A percentile compares a stretch with the other conserved stretches of the same genome.
Evolutionary conservation across 2,888 invertebrate genomes (phyloP).

Genomic region (Athalia rosae): DNA sequence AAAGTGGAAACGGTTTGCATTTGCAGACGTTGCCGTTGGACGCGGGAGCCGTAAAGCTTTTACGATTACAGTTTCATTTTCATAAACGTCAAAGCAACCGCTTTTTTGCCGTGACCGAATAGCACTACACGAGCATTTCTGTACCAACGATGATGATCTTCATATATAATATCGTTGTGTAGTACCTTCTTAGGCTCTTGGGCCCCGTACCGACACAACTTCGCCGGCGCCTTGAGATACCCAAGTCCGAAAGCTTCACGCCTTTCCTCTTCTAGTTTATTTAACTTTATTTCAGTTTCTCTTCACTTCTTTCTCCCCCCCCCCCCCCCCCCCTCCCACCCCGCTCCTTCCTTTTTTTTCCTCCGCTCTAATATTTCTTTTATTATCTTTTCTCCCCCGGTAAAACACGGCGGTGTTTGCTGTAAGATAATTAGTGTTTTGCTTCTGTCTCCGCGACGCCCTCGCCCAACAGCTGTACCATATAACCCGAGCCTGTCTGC

Average conservation of each 20-base stretch:
- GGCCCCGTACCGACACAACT: constrained; percentile 18
- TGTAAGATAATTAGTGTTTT: constrained; percentile 70
- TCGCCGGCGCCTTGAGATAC: background rate
- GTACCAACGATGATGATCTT: constrained; percentile 15
- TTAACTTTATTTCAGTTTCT: constrained; percentile 47
- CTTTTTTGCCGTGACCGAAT: constrained; percentile 61
- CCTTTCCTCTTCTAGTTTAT: constrained; percentile 28
- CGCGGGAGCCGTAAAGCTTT: constrained; percentile 67
- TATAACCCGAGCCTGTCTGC: constrained; percentile 32
- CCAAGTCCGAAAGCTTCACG: constrained; percentile 22
- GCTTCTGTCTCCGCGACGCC: constrained; percentile 51
- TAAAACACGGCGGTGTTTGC: constrained; percentile 58
- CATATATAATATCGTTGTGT: constrained; percentile 35
- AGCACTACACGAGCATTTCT: constrained; percentile 18
- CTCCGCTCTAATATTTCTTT: constrained; percentile 47
- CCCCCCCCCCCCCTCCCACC: constrained; percentile 46
- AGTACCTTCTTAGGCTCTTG: constrained; percentile 47
- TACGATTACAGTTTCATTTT: constrained; percentile 73
- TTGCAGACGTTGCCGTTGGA: constrained; percentile 37
- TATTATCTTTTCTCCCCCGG: constrained; percentile 46
- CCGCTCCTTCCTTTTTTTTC: constrained; percentile 44
- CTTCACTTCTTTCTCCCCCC: constrained; percentile 47
- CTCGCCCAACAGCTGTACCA: constrained; percentile 1
- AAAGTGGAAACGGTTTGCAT: background rate
- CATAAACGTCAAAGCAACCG: constrained; percentile 69